A percentile compares a stretch with the other conserved stretches of the same genome.
These are phyloP conservation scores for Hypotaenidia philippensis DNA, from an alignment of 2,797 vertebrate genomes.

Conservation along the genomic window DNA sequence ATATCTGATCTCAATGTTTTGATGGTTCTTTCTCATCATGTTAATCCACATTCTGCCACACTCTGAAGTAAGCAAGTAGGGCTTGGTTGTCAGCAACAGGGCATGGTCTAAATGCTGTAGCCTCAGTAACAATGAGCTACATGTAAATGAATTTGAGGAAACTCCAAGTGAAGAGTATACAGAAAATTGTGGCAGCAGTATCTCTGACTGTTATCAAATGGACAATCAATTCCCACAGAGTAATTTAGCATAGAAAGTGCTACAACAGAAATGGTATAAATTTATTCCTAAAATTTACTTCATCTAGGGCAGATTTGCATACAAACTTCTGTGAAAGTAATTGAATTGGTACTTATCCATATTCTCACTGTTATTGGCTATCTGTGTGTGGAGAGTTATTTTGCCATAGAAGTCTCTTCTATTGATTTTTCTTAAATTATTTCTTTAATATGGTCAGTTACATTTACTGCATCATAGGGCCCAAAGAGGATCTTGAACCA, in stretches of 20 bases:
- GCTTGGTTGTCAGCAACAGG: neutral
- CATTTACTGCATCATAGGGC: neutral
- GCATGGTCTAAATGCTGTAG: neutral
- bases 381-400: neutral
- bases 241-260: neutral
- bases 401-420: neutral
- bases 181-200: neutral
- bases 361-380: neutral
- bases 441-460: neutral
- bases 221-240: neutral
- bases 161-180: neutral
- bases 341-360: neutral
- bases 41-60: neutral
- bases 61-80: neutral
- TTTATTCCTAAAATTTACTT: slow-evolving; percentile 17
- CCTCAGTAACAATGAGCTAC: neutral
- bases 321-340: neutral
- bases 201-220: neutral
- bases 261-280: neutral
- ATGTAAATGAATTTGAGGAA: neutral
- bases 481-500: neutral
- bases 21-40: neutral
- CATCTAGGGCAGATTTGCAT: neutral
- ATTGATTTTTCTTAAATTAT: slow-evolving; percentile 27
- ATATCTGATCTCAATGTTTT: neutral